Conservation (phyloP, 2,888 invertebrate species). For the Ochropacha duplaris region DNA sequence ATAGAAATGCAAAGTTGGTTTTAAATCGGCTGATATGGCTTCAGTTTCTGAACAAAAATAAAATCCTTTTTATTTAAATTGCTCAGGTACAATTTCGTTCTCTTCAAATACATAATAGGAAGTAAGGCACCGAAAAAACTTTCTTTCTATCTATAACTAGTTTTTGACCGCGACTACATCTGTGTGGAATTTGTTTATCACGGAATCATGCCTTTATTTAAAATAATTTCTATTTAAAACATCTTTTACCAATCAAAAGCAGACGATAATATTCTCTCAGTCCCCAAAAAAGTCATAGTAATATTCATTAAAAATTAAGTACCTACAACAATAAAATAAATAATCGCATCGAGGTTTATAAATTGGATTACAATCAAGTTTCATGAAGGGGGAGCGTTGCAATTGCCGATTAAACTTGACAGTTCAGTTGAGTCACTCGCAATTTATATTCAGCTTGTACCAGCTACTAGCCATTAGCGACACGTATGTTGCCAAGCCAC, state of each 20-base stretch:
- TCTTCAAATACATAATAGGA: no score
- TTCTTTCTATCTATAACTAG: no score
- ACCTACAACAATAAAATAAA: constrained; percentile 1
- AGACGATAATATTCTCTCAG: neutral
- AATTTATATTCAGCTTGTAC: constrained; percentile 3
- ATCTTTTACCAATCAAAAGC: no score
- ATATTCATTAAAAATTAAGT: neutral
- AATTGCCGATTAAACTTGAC: neutral
- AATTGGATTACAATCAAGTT: neutral
- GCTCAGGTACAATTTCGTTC: no score
- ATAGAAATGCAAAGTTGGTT: neutral
- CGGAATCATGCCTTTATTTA: no score
- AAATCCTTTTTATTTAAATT: neutral
- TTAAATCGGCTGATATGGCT: neutral
- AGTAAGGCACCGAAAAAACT: neutral
- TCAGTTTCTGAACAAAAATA: neutral
- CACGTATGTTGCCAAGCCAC: constrained; percentile 5
- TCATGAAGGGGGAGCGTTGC: neutral
- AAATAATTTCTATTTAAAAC: no score
- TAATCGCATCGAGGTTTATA: neutral
- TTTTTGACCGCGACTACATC: no score
- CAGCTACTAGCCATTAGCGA: constrained; percentile 2
- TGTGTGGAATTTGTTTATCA: no score
- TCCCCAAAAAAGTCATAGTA: neutral
- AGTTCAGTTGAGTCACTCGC: constrained; percentile 3